Percentiles rank a stretch among this genome's conserved stretches.
Conservation (phyloP, 2,797 vertebrate species). For the Hydrocynus forskahlii region DNA sequence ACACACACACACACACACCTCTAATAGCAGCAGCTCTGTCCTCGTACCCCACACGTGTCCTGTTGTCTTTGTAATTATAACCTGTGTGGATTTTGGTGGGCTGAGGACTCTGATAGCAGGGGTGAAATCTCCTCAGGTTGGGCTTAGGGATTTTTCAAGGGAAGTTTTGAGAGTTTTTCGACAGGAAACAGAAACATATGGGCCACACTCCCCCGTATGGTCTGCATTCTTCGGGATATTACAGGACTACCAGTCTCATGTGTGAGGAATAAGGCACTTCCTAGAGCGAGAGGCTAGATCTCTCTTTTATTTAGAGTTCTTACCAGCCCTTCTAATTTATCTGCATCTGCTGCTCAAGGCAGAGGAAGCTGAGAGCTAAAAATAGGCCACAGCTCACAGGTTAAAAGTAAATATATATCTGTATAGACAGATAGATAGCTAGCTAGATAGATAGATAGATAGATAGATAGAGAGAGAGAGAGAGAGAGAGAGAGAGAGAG, state of each 20-base stretch:
- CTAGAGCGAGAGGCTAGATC: slow-evolving; percentile 56
- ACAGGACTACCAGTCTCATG: slow-evolving; percentile 39
- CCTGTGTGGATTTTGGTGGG: slow-evolving; percentile 48
- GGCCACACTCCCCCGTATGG: slow-evolving; percentile 58
- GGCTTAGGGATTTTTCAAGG: slow-evolving; percentile 68
- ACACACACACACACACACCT: not conserved
- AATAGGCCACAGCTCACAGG: not conserved
- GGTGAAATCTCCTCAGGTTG: slow-evolving; percentile 57
- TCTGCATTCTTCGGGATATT: slow-evolving; percentile 59
- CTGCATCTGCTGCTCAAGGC: not conserved
- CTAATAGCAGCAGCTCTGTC: slow-evolving; percentile 36
- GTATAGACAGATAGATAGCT: no score
- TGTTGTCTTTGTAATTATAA: slow-evolving; percentile 60
- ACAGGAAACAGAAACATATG: slow-evolving; percentile 73
- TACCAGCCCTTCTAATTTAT: slow-evolving; percentile 28
- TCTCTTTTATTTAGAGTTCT: slow-evolving; percentile 27
- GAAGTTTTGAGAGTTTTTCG: slow-evolving; percentile 80
- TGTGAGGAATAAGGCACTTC: slow-evolving; percentile 49
- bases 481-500: no score
- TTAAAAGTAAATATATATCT: not conserved
- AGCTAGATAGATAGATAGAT: no score
- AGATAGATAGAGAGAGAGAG: no score
- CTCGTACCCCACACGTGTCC: slow-evolving; percentile 37
- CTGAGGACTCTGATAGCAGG: slow-evolving; percentile 47
- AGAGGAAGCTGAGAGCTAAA: slow-evolving; percentile 13